phyloP scores from a whole-genome alignment of 1,140 invertebrate genomes.

The Scaptomyza hsui region DNA sequence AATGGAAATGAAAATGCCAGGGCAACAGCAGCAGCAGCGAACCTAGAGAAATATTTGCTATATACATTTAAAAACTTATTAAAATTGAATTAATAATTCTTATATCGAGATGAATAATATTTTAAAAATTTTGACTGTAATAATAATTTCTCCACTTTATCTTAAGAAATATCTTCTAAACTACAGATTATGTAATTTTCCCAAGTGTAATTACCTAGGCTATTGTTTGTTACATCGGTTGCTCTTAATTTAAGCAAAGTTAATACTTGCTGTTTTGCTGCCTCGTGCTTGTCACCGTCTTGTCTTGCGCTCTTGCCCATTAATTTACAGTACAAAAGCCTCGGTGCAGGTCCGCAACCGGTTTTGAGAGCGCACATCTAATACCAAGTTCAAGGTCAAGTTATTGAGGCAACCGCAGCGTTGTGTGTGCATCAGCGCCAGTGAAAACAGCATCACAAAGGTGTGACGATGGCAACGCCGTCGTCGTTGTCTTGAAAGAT shows the following conservation, averaged over 20 bases:
- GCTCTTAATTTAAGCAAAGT: constrained; percentile 20
- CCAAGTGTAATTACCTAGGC: neutral
- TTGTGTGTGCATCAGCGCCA: constrained; percentile 21
- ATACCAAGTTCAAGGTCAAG: constrained; percentile 78
- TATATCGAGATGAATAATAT: too few species aligned
- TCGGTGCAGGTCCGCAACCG: constrained; percentile 49
- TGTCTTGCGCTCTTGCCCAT: constrained; percentile 59
- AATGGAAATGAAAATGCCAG: constrained; percentile 52
- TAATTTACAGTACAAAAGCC: constrained; percentile 64
- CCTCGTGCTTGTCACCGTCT: constrained; percentile 60
- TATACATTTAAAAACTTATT: neutral
- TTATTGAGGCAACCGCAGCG: constrained; percentile 35
- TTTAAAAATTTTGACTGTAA: too few species aligned
- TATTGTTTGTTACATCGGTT: constrained; percentile 1
- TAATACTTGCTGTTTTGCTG: constrained; percentile 19
- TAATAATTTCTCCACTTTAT: neutral
- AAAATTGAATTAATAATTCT: too few species aligned
- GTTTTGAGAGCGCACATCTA: constrained; percentile 73
- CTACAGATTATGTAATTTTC: too few species aligned
- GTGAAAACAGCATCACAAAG: constrained; percentile 54
- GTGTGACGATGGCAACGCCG: constrained; percentile 51
- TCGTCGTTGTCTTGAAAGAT: constrained; percentile 23
- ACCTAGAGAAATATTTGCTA: neutral
- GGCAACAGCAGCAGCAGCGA: neutral
- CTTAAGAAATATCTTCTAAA: too few species aligned